These are phyloP conservation scores for Ectropis crepuscularia DNA, from an alignment of 2,888 invertebrate species.

Conservation along the genomic window DNA sequence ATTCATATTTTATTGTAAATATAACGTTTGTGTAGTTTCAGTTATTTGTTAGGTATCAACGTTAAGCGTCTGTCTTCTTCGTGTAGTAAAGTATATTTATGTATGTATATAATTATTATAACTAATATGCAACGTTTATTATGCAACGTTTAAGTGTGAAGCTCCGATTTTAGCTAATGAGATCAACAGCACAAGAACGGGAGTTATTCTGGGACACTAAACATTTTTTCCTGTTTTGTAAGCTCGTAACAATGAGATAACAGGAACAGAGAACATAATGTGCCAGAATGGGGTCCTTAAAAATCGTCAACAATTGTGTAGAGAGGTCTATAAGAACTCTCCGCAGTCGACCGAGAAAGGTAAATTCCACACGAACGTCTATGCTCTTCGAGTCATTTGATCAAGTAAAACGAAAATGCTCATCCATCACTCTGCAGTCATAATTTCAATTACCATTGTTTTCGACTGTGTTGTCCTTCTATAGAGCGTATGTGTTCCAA, in stretches of 20 bases:
- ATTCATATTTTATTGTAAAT: slow-evolving; percentile 14
- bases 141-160: slow-evolving; percentile 38
- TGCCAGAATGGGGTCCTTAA: not conserved
- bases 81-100: slow-evolving; percentile 5
- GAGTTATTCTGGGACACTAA: not conserved
- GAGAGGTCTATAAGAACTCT: too few species aligned
- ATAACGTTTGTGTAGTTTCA: slow-evolving; percentile 2
- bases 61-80: slow-evolving; percentile 10
- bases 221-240: not conserved
- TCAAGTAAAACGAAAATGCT: too few species aligned
- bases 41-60: slow-evolving; percentile 2
- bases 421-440: too few species aligned
- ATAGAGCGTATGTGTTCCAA: too few species aligned
- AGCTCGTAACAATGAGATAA: not conserved
- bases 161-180: slow-evolving; percentile 35
- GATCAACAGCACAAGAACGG: not conserved
- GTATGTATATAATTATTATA: not conserved
- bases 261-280: not conserved
- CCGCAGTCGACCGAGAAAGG: too few species aligned
- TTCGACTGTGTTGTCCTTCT: too few species aligned
- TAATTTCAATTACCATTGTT: too few species aligned
- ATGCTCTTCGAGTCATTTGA: too few species aligned
- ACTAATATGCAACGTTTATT: slow-evolving; percentile 17
- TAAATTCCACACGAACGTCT: too few species aligned
- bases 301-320: too few species aligned